These are phyloP conservation scores for Acyrthosiphon pisum DNA, from an alignment of 1,140 invertebrate species.

Conservation along the genomic window DNA sequence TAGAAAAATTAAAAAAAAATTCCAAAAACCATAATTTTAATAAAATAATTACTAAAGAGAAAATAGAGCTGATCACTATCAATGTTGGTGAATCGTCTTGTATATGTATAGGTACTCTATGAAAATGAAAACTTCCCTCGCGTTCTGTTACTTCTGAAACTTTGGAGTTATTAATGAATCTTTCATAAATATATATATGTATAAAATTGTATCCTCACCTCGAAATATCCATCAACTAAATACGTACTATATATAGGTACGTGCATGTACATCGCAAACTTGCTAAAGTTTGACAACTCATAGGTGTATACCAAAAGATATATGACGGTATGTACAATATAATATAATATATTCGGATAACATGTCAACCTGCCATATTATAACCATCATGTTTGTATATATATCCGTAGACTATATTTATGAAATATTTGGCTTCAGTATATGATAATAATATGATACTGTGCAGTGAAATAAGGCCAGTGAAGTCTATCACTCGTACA, in stretches of 20 bases:
- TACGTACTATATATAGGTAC: background rate
- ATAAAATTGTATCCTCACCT: background rate
- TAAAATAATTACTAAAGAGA: background rate
- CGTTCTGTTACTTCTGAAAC: background rate
- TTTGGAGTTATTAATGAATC: constrained; percentile 27
- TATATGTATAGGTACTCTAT: background rate
- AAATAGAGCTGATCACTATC: background rate
- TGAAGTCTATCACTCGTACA: background rate
- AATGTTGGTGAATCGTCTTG: background rate
- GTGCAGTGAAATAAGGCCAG: background rate
- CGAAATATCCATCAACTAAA: constrained; percentile 18
- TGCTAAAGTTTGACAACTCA: constrained; percentile 3
- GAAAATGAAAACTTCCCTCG: background rate
- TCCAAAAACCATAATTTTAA: background rate
- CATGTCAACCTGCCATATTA: background rate
- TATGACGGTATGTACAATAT: background rate
- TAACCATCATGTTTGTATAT: background rate
- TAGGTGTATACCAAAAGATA: background rate
- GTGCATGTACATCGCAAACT: background rate
- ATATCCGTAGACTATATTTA: background rate
- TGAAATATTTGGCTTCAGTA: background rate
- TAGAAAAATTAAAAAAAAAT: background rate
- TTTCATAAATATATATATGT: background rate
- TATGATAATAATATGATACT: background rate
- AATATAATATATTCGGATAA: constrained; percentile 12